Evolutionary conservation across 2,113 vertebrate genomes (phyloP), one percentile per base, ranked within the genome.

Genomic region (Balaenoptera acutorostrata): DNA sequence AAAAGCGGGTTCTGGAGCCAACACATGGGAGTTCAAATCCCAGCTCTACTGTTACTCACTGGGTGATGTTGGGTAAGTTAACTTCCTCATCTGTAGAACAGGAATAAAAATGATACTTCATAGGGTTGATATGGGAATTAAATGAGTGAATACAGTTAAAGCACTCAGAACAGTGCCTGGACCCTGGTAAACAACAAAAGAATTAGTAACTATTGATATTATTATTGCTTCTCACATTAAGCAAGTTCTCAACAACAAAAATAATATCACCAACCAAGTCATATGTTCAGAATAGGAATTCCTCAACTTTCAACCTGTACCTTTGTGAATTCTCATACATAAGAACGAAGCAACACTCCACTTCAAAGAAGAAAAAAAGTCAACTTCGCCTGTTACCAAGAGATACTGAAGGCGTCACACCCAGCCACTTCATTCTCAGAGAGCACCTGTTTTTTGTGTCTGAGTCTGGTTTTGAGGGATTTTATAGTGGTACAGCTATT

Each of bases 371-470:
- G 85, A 23, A 36, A 80, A 68, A 46, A 52, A 88, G 36, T 90
- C 61, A 80, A 71, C 33, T 92, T 75, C 27, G n/a, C 21, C 20
- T 41, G n/a, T 41, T 59, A 36, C 57, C 78, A 61, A 27, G 92
- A 80, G 88, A 90, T 81, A 71, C 5, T 12, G 1, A 13, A 44
- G 31, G 41, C 11, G 0, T 59, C 88, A 75, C 27, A 66, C 27
- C 57, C 8, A 39, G 4, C 14, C 31, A 68, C 61, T 86, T 88
- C 57, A 1, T 20, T 85, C 36, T 59, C 69, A 39, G 44, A 93
- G 13, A 49, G 18, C 88, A 96, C 80, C 97, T 97, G 96, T 61
- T 69, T 84, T 87, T 86, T 90, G 57, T 92, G 95, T 95, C 92
- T 89, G 55, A 20, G 69, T 94, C 92, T 97, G 78, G 68, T 86